Evolutionary conservation across 2,797 vertebrate genomes (phyloP), one percentile per base, ranked within the genome.

Genomic region (Spinus olivaceus): DNA sequence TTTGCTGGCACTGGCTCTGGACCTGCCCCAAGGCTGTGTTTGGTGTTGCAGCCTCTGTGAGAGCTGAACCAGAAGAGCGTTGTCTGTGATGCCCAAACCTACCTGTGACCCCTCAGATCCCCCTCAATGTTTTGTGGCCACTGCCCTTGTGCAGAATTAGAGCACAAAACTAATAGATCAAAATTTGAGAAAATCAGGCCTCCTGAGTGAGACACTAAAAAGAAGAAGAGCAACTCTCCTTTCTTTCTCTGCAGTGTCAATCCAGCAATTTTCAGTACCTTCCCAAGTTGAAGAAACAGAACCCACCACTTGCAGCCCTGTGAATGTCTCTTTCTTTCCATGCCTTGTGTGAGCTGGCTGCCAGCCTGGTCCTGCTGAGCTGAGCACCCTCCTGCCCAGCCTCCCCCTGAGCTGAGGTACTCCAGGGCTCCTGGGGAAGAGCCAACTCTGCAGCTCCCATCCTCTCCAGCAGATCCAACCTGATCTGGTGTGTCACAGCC

Each of bases 321-420:
- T 22, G 30, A 86, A 50, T 1, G 5, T 51, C 10, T 79, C 51
- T 78, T 27, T 95, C 61, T 86, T 88, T 94, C 87, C 77, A 47
- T 44, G 53, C 6, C n/a, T 59, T 30, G 46, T 90, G 79, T 5
- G 7, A 8, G 37, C 66, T 92, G 95, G 95, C 92, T 39, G 60
- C 7, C 27, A 20, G 76, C 91, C 92, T 0, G 0, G 41, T 59
- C 59, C 65, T 0, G 6, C 86, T 66, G 73, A 1, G 8, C 81
- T 37, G 32, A 80, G 60, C 77, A 47, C 57, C 56, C 25, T 16
- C 33, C 49, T 74, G 49, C 54, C 74, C 6, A 0, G 73, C 72
- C 70, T 90, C 22, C 49, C 81, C 33, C 57, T 30, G 10, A 46
- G 70, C 84, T 30, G 24, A n/a, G 33, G 0, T 5, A 1, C 57